A percentile compares a stretch with the other conserved stretches of the same genome.
Evolutionary conservation across 2,113 vertebrate genomes (phyloP).

Genomic region (Phalacrocorax aristotelis): DNA sequence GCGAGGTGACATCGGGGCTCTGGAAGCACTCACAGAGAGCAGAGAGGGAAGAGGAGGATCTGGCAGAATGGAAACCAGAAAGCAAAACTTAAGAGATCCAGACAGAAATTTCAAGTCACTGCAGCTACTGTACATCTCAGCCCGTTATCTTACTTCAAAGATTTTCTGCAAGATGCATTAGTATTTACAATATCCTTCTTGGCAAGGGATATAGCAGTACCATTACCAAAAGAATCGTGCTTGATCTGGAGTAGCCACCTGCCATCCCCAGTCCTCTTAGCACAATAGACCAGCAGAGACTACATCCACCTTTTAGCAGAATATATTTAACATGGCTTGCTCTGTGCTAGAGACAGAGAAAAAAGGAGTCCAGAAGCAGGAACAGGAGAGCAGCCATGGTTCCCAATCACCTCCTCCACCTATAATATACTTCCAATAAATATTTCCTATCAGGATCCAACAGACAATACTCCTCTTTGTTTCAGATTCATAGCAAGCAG

Average conservation of each 20-base stretch:
- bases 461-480: not conserved
- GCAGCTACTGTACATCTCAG: not conserved
- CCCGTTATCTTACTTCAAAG: not conserved
- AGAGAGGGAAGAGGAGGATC: not conserved
- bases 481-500: not conserved
- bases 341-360: not conserved
- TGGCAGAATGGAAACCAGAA: not conserved
- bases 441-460: not conserved
- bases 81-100: not conserved
- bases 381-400: not conserved
- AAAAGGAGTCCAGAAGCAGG: not conserved
- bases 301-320: not conserved
- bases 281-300: not conserved
- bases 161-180: not conserved
- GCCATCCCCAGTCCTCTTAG: not conserved
- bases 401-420: not conserved
- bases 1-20: fast-evolving
- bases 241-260: not conserved
- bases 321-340: not conserved
- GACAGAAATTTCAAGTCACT: not conserved
- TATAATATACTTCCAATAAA: not conserved
- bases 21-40: not conserved
- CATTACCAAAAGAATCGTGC: not conserved
- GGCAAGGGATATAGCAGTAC: not conserved
- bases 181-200: not conserved